Evolutionary conservation across 1,140 invertebrate genomes (phyloP).

Genomic region (Drosophila pseudoobscura): DNA sequence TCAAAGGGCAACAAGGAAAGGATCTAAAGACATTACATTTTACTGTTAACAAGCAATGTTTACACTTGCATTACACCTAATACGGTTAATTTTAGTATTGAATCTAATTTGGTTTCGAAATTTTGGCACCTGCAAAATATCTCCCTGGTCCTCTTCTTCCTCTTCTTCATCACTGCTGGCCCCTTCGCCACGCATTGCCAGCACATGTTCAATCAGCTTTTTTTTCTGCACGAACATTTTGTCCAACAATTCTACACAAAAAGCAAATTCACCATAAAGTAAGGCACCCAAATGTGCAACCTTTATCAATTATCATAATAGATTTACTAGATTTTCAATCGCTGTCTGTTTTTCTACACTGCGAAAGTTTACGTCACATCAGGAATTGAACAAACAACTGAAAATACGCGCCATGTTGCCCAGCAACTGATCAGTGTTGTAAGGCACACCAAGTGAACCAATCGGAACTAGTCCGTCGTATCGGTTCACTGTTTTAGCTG

Average conservation of each 20-base stretch:
- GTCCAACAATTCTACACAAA: slow-evolving; percentile 50
- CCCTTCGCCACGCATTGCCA: slow-evolving; percentile 69
- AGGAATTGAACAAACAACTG: slow-evolving; percentile 31
- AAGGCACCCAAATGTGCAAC: not conserved
- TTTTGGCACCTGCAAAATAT: slow-evolving; percentile 77
- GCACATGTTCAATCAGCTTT: slow-evolving; percentile 78
- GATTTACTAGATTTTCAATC: slow-evolving; percentile 55
- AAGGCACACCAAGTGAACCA: too few species aligned
- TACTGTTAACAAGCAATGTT: slow-evolving; percentile 32
- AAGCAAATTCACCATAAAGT: slow-evolving; percentile 35
- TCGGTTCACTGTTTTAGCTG: too few species aligned
- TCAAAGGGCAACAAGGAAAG: slow-evolving; percentile 52
- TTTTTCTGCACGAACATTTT: slow-evolving; percentile 79
- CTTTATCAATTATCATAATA: slow-evolving; percentile 43
- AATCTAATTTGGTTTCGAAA: slow-evolving; percentile 17
- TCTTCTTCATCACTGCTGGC: slow-evolving; percentile 67
- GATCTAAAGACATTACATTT: slow-evolving; percentile 58
- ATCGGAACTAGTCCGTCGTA: too few species aligned
- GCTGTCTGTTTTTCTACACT: not conserved
- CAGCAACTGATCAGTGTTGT: not conserved
- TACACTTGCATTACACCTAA: slow-evolving; percentile 47
- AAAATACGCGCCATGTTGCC: slow-evolving; percentile 11
- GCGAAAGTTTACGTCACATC: slow-evolving; percentile 16
- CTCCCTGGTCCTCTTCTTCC: slow-evolving; percentile 78
- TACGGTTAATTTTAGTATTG: slow-evolving; percentile 21